A percentile compares a stretch with the other conserved stretches of the same genome.
phyloP scores from a whole-genome alignment of 2,888 invertebrate species.

The Psylliodes chrysocephalus region DNA sequence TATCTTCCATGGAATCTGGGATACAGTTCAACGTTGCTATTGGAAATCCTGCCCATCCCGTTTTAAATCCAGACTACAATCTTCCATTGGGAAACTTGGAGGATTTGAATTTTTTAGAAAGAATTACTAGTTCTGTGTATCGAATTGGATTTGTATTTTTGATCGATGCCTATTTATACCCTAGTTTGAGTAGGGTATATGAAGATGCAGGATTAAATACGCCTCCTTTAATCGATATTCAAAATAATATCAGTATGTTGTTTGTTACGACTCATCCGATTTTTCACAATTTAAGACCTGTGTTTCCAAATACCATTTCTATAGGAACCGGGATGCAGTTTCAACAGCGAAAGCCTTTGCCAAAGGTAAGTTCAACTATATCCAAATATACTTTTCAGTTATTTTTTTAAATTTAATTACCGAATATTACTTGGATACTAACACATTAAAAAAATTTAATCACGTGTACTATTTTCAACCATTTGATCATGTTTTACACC shows the following conservation, averaged over 20 bases:
- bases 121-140: slow-evolving; percentile 48
- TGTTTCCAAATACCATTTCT: slow-evolving; percentile 53
- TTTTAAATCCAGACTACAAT: slow-evolving; percentile 56
- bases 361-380: slow-evolving; percentile 53
- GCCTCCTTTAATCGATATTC: slow-evolving; percentile 49
- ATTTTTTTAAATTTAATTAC: no score
- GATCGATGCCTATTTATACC: slow-evolving; percentile 12
- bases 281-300: slow-evolving; percentile 52
- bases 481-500: no score
- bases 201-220: slow-evolving; percentile 51
- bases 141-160: slow-evolving; percentile 20
- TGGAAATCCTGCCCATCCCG: slow-evolving; percentile 58
- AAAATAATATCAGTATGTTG: slow-evolving; percentile 55
- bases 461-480: no score
- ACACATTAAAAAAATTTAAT: no score
- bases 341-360: slow-evolving; percentile 43
- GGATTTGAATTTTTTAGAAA: slow-evolving; percentile 51
- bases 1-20: slow-evolving; percentile 55
- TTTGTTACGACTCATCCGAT: slow-evolving; percentile 57
- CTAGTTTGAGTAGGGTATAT: slow-evolving; percentile 8
- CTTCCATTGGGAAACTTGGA: slow-evolving; percentile 42
- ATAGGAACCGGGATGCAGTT: slow-evolving; percentile 55
- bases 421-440: no score
- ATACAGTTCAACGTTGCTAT: slow-evolving; percentile 51
- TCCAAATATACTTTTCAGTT: no score